Percentiles rank a stretch among this genome's conserved stretches.
Conservation (phyloP, 2,797 vertebrate genomes). For the Macroramphosus scolopax region DNA sequence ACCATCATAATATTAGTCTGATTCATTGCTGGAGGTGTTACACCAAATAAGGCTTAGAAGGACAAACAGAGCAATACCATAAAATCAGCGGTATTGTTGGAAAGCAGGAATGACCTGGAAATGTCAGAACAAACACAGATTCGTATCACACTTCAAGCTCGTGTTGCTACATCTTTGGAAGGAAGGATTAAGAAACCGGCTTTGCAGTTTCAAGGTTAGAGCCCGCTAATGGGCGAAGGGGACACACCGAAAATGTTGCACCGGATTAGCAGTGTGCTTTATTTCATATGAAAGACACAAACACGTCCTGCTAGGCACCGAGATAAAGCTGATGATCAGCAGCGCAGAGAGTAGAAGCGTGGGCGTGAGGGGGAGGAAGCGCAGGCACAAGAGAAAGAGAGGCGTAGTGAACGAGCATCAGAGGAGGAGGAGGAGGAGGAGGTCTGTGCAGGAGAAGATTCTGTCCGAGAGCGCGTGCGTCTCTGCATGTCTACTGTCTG, state of each 20-base stretch:
- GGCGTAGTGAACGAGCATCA: slow-evolving; percentile 16
- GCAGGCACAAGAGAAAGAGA: slow-evolving; percentile 14
- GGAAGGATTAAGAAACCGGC: background rate
- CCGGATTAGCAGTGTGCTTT: slow-evolving; percentile 7
- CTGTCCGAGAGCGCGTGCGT: slow-evolving; percentile 10
- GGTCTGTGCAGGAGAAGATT: slow-evolving; percentile 19
- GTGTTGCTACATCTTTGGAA: slow-evolving; percentile 10
- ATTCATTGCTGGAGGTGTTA: slow-evolving; percentile 49
- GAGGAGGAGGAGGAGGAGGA: slow-evolving; percentile 15
- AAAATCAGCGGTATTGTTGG: slow-evolving; percentile 9
- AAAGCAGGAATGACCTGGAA: slow-evolving; percentile 36
- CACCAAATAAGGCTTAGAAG: slow-evolving; percentile 32
- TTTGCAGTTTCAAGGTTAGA: too few relatives aligned
- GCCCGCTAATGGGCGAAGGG: too few relatives aligned
- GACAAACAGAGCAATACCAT: slow-evolving; percentile 12
- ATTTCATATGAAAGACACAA: slow-evolving; percentile 19
- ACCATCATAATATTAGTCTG: slow-evolving; percentile 25
- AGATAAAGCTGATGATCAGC: slow-evolving; percentile 39
- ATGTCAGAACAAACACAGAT: slow-evolving; percentile 45
- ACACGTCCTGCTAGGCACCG: slow-evolving; percentile 3
- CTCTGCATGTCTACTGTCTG: slow-evolving; percentile 1
- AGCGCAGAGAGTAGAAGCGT: slow-evolving; percentile 40
- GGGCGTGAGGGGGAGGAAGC: slow-evolving; percentile 56
- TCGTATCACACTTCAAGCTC: slow-evolving; percentile 34
- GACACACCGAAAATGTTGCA: background rate